Base-by-base conservation (phyloP, 2,797 vertebrate species). In the Peromyscus melanophrys region DNA sequence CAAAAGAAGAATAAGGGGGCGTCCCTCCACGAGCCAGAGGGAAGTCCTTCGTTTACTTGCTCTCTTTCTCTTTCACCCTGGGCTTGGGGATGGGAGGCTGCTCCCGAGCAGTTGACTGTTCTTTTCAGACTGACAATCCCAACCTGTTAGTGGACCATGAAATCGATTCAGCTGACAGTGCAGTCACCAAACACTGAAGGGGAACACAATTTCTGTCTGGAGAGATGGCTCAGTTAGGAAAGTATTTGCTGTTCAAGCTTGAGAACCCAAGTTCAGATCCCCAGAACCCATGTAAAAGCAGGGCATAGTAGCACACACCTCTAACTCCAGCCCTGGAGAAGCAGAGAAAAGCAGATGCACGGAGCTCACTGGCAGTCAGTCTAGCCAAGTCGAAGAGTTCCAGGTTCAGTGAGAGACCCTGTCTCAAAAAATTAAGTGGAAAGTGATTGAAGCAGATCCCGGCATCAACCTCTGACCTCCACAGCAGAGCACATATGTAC, bases 11-110 rank as follows among this genome's bases (percentile, higher is more conserved):
- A 4, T 4, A 12, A 4, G 37, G 21, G 19, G 7, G 29, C 19
- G 4, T 43, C 37, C 11, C 37, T 25, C 37, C 29, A 13, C 5
- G 19, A 34, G 55, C 6, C 71, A 14, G 55, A 14, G 55, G 57
- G 52, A 23, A 0, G 1, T 0, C 16, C 11, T 76, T n/a, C 19
- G 0, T 73, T 88, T 31, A 4, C 52, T 21, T 57, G 67, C 4
- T 12, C 71, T 73, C n/a, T 34, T 9, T n/a, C 7, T 25, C 6
- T 61, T 3, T 67, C 11, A 25, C 27, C 61, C 17, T 5, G 83
- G 83, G 61, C 16, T 17, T 34, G 61, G 43, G 5, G 23, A 19
- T 49, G 31, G 43, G 31, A 67, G 29, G 67, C 31, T 43, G 6
- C 6, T 21, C 23, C 80, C 5, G 14, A 61, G 40, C 80, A 75